Evolutionary conservation across 2,113 vertebrate species (phyloP).

Genomic region (Platycercus adscitus): DNA sequence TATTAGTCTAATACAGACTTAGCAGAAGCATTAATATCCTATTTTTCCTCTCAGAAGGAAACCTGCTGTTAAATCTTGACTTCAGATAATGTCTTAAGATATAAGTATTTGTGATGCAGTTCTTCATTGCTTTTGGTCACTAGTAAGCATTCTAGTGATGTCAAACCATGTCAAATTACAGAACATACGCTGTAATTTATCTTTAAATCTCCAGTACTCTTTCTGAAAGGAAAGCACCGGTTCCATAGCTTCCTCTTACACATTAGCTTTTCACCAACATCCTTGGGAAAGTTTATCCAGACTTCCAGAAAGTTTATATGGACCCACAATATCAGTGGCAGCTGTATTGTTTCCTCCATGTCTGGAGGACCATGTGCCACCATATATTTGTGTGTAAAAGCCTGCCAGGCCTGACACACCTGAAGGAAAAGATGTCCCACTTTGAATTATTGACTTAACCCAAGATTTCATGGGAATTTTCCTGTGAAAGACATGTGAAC

Average conservation of each 20-base stretch:
- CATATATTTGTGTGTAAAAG: not conserved
- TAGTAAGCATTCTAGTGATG: not conserved
- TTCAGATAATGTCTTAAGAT: not conserved
- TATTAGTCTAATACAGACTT: slow-evolving; percentile 59
- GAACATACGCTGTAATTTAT: not conserved
- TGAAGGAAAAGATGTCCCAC: not conserved
- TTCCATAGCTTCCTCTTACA: not conserved
- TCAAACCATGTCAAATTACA: not conserved
- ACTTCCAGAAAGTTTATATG: not conserved
- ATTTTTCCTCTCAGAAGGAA: not conserved
- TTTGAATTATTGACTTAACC: not conserved
- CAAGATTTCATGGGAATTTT: not conserved
- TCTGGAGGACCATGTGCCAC: not conserved
- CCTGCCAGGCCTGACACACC: not conserved
- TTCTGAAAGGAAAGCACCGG: not conserved
- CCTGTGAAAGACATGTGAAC: not conserved
- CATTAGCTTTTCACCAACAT: not conserved
- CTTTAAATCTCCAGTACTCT: not conserved
- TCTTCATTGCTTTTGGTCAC: not conserved
- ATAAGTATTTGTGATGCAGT: not conserved
- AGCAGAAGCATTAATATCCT: slow-evolving; percentile 21
- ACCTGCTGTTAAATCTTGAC: not conserved
- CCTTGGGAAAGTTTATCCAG: not conserved
- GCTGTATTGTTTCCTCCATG: not conserved
- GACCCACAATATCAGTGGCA: not conserved